phyloP scores from a whole-genome alignment of 2,797 vertebrate genomes.

The Vireo griseus region DNA sequence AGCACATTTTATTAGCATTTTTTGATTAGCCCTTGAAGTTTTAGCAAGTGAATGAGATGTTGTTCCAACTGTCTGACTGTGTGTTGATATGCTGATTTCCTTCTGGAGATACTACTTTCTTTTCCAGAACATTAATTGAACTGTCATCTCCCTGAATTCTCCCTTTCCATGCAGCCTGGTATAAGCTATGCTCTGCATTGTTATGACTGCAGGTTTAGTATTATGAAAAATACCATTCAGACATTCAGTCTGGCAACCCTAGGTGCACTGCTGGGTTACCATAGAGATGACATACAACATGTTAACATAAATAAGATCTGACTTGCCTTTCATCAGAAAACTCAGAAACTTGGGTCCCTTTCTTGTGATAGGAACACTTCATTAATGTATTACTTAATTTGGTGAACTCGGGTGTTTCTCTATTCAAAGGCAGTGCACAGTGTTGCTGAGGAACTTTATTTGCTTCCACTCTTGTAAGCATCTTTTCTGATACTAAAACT shows the following conservation, averaged over 20 bases:
- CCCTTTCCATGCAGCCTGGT: background rate
- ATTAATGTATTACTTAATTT: background rate
- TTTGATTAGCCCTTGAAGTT: background rate
- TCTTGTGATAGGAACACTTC: background rate
- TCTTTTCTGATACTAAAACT: background rate
- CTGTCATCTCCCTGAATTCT: background rate
- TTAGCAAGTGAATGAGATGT: background rate
- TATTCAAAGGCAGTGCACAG: background rate
- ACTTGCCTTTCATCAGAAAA: background rate
- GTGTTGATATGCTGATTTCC: background rate
- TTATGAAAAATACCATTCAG: background rate
- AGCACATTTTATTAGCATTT: background rate
- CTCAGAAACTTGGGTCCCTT: background rate
- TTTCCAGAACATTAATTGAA: background rate
- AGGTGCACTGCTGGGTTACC: background rate
- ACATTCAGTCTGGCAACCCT: background rate
- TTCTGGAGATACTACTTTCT: background rate
- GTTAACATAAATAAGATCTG: background rate
- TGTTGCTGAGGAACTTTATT: background rate
- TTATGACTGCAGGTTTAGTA: background rate
- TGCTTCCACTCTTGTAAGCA: background rate
- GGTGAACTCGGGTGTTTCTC: background rate
- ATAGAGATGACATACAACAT: background rate
- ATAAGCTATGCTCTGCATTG: background rate
- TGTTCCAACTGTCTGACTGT: background rate